Percentiles rank a stretch among this genome's conserved stretches.
These are phyloP conservation scores for Diacarnus erythraeanus DNA, from an alignment of 37 sponge, comb jelly and placozoan species.

Conservation along the genomic window DNA sequence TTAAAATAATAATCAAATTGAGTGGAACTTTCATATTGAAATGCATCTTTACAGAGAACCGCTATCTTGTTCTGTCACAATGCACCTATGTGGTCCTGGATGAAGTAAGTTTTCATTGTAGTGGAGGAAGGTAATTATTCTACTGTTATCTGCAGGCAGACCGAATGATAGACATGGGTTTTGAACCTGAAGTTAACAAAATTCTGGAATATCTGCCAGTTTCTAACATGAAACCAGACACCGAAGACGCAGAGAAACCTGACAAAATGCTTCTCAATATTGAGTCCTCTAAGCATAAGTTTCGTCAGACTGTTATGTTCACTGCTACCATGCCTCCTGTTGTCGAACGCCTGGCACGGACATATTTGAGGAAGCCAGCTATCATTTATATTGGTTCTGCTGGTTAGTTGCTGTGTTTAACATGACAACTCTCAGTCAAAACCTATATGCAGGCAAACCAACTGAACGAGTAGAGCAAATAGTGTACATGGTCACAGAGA, in stretches of 20 bases:
- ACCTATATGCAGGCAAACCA: conserved; percentile 74
- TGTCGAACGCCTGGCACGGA: conserved; percentile 90
- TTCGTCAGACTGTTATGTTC: conserved; percentile 98
- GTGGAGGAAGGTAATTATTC: neutral
- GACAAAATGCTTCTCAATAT: conserved; percentile 74
- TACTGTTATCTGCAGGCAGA: conserved; percentile 67
- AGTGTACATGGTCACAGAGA: conserved; percentile 85
- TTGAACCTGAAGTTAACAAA: conserved; percentile 98
- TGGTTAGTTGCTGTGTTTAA: conserved; percentile 42
- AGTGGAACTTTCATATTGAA: no score
- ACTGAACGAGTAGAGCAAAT: conserved; percentile 87
- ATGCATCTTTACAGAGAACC: conserved; percentile 51
- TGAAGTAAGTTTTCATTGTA: conserved; percentile 63
- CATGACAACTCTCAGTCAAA: neutral
- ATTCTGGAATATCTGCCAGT: conserved; percentile 92
- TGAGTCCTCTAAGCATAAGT: conserved; percentile 85
- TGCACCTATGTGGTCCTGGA: conserved; percentile 98
- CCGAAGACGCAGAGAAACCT: conserved; percentile 94
- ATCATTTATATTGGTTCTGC: conserved; percentile 95
- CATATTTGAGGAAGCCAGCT: conserved; percentile 91
- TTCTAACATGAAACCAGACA: conserved; percentile 81
- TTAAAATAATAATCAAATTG: no score
- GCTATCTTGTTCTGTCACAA: conserved; percentile 89
- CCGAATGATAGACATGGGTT: conserved; percentile 99
- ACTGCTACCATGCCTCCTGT: conserved; percentile 99